Percentiles rank a stretch among this genome's conserved stretches.
These are phyloP conservation scores for Siniperca scherzeri DNA, from an alignment of 2,797 vertebrate species.

Conservation along the genomic window DNA sequence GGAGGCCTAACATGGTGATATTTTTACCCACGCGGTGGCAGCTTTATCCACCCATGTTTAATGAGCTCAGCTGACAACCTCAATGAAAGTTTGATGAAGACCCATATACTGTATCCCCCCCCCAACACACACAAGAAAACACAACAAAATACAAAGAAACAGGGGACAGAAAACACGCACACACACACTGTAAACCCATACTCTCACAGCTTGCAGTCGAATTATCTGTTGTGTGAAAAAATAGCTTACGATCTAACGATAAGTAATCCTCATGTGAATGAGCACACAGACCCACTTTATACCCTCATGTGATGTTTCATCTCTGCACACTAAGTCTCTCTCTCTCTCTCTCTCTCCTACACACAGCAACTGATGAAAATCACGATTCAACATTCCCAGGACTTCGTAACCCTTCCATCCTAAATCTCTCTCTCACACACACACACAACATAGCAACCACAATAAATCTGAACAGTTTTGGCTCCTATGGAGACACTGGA, in stretches of 20 bases:
- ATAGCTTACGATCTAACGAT: slow-evolving; percentile 36
- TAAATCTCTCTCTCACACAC: slow-evolving; percentile 22
- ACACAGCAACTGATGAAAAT: background rate
- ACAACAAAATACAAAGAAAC: slow-evolving; percentile 15
- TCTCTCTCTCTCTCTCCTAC: background rate
- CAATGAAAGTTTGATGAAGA: slow-evolving; percentile 76
- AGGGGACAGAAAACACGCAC: slow-evolving; percentile 8
- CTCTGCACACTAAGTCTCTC: slow-evolving; percentile 4
- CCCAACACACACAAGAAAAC: slow-evolving; percentile 10
- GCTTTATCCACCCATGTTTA: slow-evolving; percentile 68
- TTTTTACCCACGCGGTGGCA: slow-evolving; percentile 62
- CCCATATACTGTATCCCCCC: slow-evolving; percentile 41
- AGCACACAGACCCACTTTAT: slow-evolving; percentile 50
- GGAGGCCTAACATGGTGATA: slow-evolving; percentile 17
- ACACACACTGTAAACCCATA: slow-evolving; percentile 5
- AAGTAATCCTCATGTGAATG: slow-evolving; percentile 59
- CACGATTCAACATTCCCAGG: slow-evolving; percentile 23
- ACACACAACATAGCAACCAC: background rate
- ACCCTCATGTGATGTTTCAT: slow-evolving; percentile 41
- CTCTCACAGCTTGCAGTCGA: slow-evolving; percentile 9
- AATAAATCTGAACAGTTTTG: background rate
- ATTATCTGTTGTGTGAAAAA: slow-evolving; percentile 49
- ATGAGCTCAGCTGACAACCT: slow-evolving; percentile 66
- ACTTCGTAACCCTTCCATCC: slow-evolving; percentile 25
- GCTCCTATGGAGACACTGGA: slow-evolving; percentile 17